Percentiles rank a stretch among this genome's conserved stretches.
phyloP scores from a whole-genome alignment of 1,140 invertebrate genomes.

The Melitaea cinxia region DNA sequence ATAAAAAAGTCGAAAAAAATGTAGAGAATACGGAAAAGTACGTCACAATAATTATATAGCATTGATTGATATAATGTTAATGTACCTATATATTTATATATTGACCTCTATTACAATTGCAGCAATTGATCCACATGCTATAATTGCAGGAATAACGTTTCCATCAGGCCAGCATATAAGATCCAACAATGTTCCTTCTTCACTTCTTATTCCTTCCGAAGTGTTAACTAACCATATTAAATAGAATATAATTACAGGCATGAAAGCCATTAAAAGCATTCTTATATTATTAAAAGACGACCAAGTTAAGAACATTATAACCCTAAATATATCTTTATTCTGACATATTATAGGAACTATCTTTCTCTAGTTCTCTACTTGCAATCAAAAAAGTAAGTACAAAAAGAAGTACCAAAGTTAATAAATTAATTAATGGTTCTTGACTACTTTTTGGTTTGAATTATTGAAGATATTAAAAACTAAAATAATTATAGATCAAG shows the following conservation, averaged over 20 bases:
- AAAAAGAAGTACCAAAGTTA: too few species aligned
- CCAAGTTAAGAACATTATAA: slow-evolving; percentile 63
- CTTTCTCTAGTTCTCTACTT: not conserved
- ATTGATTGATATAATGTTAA: not conserved
- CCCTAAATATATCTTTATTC: not conserved
- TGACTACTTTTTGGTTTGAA: too few species aligned
- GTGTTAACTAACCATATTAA: slow-evolving; percentile 74
- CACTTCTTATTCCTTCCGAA: slow-evolving; percentile 69
- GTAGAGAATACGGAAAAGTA: too few species aligned
- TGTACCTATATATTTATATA: not conserved
- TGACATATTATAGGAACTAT: not conserved
- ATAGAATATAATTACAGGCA: slow-evolving; percentile 74
- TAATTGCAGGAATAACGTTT: slow-evolving; percentile 65
- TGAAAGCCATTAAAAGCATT: slow-evolving; percentile 72
- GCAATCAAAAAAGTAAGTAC: too few species aligned
- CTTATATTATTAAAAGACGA: slow-evolving; percentile 72
- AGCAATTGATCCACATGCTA: slow-evolving; percentile 55
- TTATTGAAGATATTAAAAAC: too few species aligned
- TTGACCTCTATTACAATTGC: slow-evolving; percentile 66
- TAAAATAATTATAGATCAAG: too few species aligned
- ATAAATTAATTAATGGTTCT: too few species aligned
- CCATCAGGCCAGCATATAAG: slow-evolving; percentile 69
- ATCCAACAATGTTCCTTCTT: slow-evolving; percentile 69
- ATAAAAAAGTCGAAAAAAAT: too few species aligned
- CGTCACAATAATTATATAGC: too few species aligned